These are phyloP conservation scores for Alauda arvensis DNA, from an alignment of 2,797 vertebrate species.

Conservation along the genomic window DNA sequence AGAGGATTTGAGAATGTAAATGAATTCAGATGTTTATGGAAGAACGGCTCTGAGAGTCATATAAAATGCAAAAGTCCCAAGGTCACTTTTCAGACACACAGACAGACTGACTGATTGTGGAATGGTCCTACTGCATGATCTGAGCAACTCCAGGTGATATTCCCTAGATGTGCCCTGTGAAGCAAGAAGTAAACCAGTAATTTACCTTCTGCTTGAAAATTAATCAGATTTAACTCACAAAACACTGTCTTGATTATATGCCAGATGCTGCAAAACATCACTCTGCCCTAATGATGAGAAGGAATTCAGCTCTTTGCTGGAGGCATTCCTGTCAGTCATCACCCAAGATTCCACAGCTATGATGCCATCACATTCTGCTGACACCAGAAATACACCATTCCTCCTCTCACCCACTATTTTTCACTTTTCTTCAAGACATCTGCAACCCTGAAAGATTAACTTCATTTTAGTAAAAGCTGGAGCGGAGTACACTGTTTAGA, in stretches of 20 bases:
- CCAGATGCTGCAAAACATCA: slow-evolving; percentile 20
- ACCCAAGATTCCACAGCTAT: slow-evolving; percentile 29
- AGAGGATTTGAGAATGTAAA: neutral
- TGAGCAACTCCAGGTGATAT: neutral
- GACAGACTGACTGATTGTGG: neutral
- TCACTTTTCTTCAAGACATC: neutral
- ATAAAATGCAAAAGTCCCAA: neutral
- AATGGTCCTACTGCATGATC: neutral
- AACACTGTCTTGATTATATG: slow-evolving; percentile 4
- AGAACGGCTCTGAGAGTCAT: neutral
- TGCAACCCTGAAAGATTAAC: neutral
- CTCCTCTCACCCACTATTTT: neutral
- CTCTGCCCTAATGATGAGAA: neutral
- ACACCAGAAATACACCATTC: neutral
- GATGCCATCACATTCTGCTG: slow-evolving; percentile 10
- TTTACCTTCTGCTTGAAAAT: slow-evolving; percentile 4
- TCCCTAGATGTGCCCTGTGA: neutral
- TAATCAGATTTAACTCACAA: neutral
- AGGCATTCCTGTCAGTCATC: neutral
- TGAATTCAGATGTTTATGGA: neutral
- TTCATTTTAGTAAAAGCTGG: neutral
- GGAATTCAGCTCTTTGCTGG: neutral
- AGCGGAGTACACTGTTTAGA: neutral
- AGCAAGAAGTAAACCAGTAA: neutral
- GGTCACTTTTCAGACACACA: neutral